Percentiles rank a stretch among this genome's conserved stretches.
Evolutionary conservation across 2,888 invertebrate genomes (phyloP).

Genomic region (Apotomis capreana): DNA sequence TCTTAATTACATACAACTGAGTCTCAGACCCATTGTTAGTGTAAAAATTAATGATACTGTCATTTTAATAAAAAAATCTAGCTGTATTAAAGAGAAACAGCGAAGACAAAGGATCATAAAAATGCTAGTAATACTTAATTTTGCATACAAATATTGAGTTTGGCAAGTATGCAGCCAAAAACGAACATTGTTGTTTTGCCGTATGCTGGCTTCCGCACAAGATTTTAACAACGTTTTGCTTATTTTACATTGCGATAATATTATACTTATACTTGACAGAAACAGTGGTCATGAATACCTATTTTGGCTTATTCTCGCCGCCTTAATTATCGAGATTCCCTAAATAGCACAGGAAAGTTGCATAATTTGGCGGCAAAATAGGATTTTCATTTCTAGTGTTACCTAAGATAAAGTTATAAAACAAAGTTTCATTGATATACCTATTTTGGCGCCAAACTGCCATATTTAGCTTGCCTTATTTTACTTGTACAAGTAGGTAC

Average conservation of each 20-base stretch:
- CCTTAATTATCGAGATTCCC: too few relatives aligned
- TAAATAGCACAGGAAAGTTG: too few relatives aligned
- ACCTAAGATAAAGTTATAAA: too few relatives aligned
- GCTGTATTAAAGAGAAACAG: constrained; percentile 21
- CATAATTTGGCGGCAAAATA: too few relatives aligned
- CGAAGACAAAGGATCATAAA: constrained; percentile 32
- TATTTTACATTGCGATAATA: background rate
- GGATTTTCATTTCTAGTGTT: too few relatives aligned
- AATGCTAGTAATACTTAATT: constrained; percentile 30
- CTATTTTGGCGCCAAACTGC: too few relatives aligned
- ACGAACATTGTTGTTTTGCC: constrained; percentile 4
- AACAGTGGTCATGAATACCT: too few relatives aligned
- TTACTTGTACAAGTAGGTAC: too few relatives aligned
- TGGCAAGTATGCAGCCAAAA: constrained; percentile 21
- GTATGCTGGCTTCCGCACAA: constrained; percentile 7
- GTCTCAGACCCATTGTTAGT: background rate
- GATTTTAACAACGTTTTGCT: background rate
- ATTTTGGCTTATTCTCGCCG: too few relatives aligned
- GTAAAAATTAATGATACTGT: background rate
- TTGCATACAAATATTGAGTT: constrained; percentile 36
- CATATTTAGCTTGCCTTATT: too few relatives aligned
- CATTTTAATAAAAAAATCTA: constrained; percentile 8
- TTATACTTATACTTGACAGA: background rate
- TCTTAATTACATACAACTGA: background rate
- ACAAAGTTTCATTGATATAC: too few relatives aligned